These are phyloP conservation scores for Palythoa caribaeorum DNA, from an alignment of 92 coral and sea anemone genomes.

Conservation along the genomic window DNA sequence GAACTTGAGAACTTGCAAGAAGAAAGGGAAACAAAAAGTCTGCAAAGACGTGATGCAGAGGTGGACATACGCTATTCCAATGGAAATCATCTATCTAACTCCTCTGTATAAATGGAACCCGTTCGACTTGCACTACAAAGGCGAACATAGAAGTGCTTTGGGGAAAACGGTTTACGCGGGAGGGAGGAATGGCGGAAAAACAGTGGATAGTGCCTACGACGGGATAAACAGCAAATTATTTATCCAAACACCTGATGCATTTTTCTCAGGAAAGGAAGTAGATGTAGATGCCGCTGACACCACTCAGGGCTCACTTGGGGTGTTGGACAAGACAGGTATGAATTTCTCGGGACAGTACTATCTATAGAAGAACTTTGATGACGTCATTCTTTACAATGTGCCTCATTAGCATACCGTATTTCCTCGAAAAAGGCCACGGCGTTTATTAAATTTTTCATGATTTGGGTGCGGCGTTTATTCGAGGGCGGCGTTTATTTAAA, in stretches of 20 bases:
- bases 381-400: too few species aligned
- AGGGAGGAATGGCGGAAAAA: conserved; percentile 60
- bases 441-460: too few species aligned
- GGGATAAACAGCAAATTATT: conserved; percentile 71
- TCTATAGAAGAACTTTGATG: background rate
- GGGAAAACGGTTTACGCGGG: conserved; percentile 71
- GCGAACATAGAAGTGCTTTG: conserved; percentile 17
- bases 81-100: conserved; percentile 79
- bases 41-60: conserved; percentile 69
- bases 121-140: conserved; percentile 78
- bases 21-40: background rate
- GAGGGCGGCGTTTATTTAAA: too few species aligned
- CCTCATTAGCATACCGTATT: too few species aligned
- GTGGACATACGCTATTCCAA: conserved; percentile 84
- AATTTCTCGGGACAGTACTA: background rate
- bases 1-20: conserved; percentile 65
- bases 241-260: conserved; percentile 65
- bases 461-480: too few species aligned
- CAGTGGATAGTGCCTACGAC: conserved; percentile 57
- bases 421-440: too few species aligned
- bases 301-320: conserved; percentile 64
- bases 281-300: conserved; percentile 78
- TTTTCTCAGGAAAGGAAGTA: conserved; percentile 69
- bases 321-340: conserved; percentile 64
- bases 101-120: conserved; percentile 89